Percentiles rank a stretch among this genome's conserved stretches.
Conservation (phyloP, 2,888 invertebrate genomes). For the Doris montereyensis region DNA sequence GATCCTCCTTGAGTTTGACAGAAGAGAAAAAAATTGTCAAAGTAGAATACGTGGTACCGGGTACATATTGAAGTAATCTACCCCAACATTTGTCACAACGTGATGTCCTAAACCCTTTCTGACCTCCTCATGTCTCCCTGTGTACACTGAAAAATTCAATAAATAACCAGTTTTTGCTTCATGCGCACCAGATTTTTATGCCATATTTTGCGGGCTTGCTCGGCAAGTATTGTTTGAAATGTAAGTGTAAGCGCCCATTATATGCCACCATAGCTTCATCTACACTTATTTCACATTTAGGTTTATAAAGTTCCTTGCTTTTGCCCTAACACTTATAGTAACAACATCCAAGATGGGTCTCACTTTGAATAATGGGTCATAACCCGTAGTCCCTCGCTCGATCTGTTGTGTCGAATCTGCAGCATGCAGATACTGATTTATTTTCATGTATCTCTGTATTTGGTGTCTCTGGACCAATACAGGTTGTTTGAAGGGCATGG, state of each 20-base stretch:
- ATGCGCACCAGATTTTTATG: not conserved
- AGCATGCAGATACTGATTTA: not conserved
- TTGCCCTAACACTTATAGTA: too few relatives aligned
- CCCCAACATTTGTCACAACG: not conserved
- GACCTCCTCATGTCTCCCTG: not conserved
- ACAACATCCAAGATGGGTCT: not conserved
- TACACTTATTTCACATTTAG: not conserved
- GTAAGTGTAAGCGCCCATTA: constrained; percentile 14
- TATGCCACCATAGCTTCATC: constrained; percentile 11
- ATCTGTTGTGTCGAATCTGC: not conserved
- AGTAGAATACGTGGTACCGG: not conserved
- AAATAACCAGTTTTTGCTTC: constrained; percentile 10
- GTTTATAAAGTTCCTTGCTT: not conserved
- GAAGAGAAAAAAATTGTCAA: constrained; percentile 2
- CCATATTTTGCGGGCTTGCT: constrained; percentile 30
- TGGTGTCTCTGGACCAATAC: not conserved
- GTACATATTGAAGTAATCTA: not conserved
- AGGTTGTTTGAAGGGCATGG: not conserved
- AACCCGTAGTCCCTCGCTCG: not conserved
- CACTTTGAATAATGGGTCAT: constrained; percentile 1
- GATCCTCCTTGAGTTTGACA: not conserved
- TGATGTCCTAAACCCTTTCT: not conserved
- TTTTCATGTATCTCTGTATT: not conserved
- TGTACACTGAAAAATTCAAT: constrained; percentile 2
- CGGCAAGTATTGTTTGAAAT: constrained; percentile 6